Evolutionary conservation across 2,888 invertebrate species (phyloP), one percentile per base, ranked within the genome.

Genomic region (Elaeidobius kamerunicus): DNA sequence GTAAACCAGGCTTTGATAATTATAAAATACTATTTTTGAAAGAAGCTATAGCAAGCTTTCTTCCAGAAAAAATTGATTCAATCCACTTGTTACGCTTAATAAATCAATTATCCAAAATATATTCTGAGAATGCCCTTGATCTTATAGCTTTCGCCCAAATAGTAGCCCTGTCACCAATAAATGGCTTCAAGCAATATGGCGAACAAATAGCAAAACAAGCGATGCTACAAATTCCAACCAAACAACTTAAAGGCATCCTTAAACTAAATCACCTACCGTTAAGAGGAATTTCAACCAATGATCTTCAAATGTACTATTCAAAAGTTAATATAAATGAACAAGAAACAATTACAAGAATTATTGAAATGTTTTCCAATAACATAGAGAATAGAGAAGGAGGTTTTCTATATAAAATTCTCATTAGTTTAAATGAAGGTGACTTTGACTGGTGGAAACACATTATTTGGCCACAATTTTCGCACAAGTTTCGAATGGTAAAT

Each of bases 341-440:
- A 20, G 46, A 41, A 34, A 36, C 61, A 38, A 34, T 57, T 12
- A 44, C 40, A 38, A 64, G 59, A 42, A 54, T 65, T 5, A 49
- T 63, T 11, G 52, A 56, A 43, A 60, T 62, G 53, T 66, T 66
- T 57, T 42, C 44, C 7, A 64, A 60, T 41, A 65, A 65, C 39
- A 58, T 63, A 18, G 64, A 65, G 28, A 65, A 57, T 57, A 61
- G 63, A 36, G 65, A 65, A 52, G 65, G 60, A 5, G 60, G 63
- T 3, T 56, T 61, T 52, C 56, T 63, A 17, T 66, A 65, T 48
- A 58, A 58, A 57, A 52, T 52, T 15, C 4, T 65, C 20, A 50
- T 63, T 14, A 50, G 49, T 51, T 17, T 23, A 28, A 3, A 28
- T n/a, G n/a, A 32, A 7, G 58, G 49, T 34, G 51, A 55, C 20